phyloP scores from a whole-genome alignment of 2,113 vertebrate species.

The Clarias magur region DNA sequence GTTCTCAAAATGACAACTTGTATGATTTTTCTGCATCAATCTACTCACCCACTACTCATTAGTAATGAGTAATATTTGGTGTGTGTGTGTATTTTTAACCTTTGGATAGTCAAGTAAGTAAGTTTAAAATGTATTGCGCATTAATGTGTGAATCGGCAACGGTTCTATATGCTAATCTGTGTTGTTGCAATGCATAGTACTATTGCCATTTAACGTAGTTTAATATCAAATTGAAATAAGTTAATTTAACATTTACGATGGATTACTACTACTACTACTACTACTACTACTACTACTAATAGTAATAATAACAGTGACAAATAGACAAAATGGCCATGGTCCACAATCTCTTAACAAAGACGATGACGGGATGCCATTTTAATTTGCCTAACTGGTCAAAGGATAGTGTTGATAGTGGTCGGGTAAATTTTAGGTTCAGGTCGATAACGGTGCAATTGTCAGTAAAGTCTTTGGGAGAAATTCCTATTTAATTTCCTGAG shows the following conservation, averaged over 20 bases:
- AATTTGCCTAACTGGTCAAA: background rate
- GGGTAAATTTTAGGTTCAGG: background rate
- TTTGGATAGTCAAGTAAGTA: background rate
- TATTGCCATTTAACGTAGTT: background rate
- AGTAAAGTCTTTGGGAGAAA: background rate
- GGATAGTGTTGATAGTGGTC: background rate
- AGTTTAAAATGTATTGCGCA: background rate
- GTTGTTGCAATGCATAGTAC: background rate
- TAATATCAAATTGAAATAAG: background rate
- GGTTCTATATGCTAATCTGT: background rate
- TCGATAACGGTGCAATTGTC: background rate
- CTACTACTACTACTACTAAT: background rate
- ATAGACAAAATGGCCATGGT: background rate
- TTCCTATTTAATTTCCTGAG: background rate
- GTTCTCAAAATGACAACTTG: background rate
- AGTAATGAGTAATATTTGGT: background rate
- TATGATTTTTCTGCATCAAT: background rate
- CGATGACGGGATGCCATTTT: background rate
- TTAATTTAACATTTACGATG: background rate
- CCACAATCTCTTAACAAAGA: background rate
- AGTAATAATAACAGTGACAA: background rate
- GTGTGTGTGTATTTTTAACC: background rate
- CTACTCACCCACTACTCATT: background rate
- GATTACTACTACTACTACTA: background rate
- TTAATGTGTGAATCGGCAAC: background rate